Evolutionary conservation across 2,113 vertebrate genomes (phyloP).

Genomic region (Neogobius melanostomus): DNA sequence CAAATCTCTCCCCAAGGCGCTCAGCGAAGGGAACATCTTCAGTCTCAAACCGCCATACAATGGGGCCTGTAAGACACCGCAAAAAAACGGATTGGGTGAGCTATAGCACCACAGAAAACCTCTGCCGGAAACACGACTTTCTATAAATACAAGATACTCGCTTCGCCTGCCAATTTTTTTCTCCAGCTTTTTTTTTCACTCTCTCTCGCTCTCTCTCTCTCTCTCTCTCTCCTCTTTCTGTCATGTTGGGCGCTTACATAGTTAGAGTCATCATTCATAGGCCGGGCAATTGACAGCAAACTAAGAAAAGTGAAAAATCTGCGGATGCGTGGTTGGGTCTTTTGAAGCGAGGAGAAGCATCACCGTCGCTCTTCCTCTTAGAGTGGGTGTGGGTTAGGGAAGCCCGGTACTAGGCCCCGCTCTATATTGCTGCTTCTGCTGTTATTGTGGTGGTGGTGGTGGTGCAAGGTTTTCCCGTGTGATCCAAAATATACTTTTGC

Average conservation of each 20-base stretch:
- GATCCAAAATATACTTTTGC: slow-evolving; percentile 80
- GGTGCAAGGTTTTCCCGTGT: slow-evolving; percentile 77
- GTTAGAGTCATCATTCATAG: slow-evolving; percentile 68
- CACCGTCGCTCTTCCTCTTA: slow-evolving; percentile 68
- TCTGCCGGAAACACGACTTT: slow-evolving; percentile 82
- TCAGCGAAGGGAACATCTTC: slow-evolving; percentile 74
- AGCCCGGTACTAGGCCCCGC: slow-evolving; percentile 78
- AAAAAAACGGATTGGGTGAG: slow-evolving; percentile 75
- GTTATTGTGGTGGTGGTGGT: slow-evolving; percentile 44
- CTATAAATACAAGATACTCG: slow-evolving; percentile 79
- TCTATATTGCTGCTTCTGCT: slow-evolving; percentile 44
- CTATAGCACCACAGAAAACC: slow-evolving; percentile 74
- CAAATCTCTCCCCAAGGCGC: slow-evolving; percentile 75
- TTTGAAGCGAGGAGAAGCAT: slow-evolving; percentile 61
- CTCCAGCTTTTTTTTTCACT: slow-evolving; percentile 44
- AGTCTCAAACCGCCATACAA: slow-evolving; percentile 75
- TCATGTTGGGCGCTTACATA: slow-evolving; percentile 61
- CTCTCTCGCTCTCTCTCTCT: slow-evolving; percentile 33
- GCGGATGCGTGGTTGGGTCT: slow-evolving; percentile 72
- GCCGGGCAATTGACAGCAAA: slow-evolving; percentile 57
- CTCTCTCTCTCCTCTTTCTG: slow-evolving; percentile 59
- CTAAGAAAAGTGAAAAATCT: slow-evolving; percentile 57
- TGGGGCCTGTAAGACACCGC: slow-evolving; percentile 72
- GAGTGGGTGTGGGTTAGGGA: slow-evolving; percentile 82
- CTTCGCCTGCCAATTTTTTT: slow-evolving; percentile 77